phyloP scores from a whole-genome alignment of 2,888 invertebrate species.

The Alsophila aescularia region DNA sequence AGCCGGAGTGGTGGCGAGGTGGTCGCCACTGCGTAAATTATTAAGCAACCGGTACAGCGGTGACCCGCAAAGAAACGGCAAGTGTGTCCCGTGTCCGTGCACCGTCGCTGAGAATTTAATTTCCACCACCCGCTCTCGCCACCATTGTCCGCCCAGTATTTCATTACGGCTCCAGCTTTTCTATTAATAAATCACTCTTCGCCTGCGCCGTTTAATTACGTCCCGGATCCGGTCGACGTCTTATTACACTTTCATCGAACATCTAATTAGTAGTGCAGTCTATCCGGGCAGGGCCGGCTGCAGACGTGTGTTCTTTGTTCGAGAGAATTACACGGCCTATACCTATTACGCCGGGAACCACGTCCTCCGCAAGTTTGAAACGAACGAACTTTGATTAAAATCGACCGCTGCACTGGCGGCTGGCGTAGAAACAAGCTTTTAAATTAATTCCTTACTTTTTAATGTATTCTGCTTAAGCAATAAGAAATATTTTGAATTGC shows the following conservation, averaged over 20 bases:
- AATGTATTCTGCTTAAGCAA: conserved; percentile 13
- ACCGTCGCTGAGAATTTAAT: conserved; percentile 79
- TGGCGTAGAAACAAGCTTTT: conserved; percentile 36
- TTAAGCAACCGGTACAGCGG: conserved; percentile 59
- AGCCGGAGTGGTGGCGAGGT: conserved; percentile 42
- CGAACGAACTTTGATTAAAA: conserved; percentile 79
- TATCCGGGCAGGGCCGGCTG: conserved; percentile 47
- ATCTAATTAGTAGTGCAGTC: conserved; percentile 83
- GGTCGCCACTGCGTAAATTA: conserved; percentile 62
- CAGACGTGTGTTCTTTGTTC: conserved; percentile 77
- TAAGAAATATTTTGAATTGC: conserved; percentile 9
- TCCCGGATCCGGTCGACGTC: conserved; percentile 80
- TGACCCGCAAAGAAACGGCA: conserved; percentile 70
- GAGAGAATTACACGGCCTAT: conserved; percentile 71
- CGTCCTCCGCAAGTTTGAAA: conserved; percentile 70
- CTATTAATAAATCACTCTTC: conserved; percentile 85
- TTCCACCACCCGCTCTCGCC: conserved; percentile 78
- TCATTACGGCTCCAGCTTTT: conserved; percentile 83
- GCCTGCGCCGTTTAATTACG: conserved; percentile 83
- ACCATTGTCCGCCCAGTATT: conserved; percentile 84
- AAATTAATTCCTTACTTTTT: conserved; percentile 26
- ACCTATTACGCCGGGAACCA: conserved; percentile 65
- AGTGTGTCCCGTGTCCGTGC: conserved; percentile 64
- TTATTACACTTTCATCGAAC: conserved; percentile 85
- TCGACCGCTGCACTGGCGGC: conserved; percentile 57